phyloP scores from a whole-genome alignment of 2,888 invertebrate species.

The Limulus polyphemus region DNA sequence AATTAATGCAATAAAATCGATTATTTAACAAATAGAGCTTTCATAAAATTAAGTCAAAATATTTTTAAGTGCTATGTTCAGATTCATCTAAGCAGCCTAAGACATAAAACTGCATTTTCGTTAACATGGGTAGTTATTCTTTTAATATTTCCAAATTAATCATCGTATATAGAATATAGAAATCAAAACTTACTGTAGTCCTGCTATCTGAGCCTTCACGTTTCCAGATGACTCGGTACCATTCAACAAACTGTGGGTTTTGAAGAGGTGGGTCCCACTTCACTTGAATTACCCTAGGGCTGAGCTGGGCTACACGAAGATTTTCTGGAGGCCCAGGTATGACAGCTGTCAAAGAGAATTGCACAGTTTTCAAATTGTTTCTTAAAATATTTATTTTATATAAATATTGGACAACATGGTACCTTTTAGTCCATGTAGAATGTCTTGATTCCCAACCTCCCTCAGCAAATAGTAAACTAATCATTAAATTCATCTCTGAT shows the following conservation, averaged over 20 bases:
- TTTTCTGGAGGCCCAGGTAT: constrained; percentile 68
- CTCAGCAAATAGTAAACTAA: too few relatives aligned
- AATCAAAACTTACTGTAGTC: constrained; percentile 12
- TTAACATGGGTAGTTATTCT: background rate
- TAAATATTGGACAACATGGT: too few relatives aligned
- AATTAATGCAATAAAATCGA: too few relatives aligned
- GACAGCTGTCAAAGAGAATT: constrained; percentile 38
- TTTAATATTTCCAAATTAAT: background rate
- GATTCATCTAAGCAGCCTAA: too few relatives aligned
- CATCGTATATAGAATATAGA: background rate
- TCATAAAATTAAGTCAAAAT: too few relatives aligned
- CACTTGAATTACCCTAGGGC: constrained; percentile 34
- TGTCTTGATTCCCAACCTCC: too few relatives aligned
- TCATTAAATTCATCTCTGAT: too few relatives aligned
- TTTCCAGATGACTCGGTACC: constrained; percentile 70
- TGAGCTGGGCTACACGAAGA: constrained; percentile 32
- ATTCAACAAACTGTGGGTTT: constrained; percentile 66
- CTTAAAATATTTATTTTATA: too few relatives aligned
- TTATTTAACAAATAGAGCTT: too few relatives aligned
- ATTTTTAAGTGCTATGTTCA: too few relatives aligned
- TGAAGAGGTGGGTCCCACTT: constrained; percentile 68
- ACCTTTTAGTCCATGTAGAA: too few relatives aligned
- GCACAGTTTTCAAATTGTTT: background rate
- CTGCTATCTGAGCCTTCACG: constrained; percentile 44
- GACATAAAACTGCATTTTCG: background rate